These are phyloP conservation scores for Parazoanthus swiftii DNA, from an alignment of 92 coral and sea anemone species.

Conservation along the genomic window DNA sequence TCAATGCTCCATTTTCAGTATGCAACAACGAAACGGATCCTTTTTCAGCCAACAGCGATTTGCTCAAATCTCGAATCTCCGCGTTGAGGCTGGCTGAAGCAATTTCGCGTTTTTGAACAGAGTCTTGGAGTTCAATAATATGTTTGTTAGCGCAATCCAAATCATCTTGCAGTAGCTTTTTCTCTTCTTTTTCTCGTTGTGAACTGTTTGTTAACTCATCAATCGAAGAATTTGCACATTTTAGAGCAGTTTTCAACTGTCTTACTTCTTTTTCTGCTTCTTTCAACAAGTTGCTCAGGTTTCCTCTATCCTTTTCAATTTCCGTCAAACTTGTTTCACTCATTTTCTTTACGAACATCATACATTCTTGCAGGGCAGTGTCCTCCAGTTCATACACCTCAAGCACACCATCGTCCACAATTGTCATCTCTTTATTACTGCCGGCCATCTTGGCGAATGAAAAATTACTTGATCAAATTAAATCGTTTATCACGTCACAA, in stretches of 20 bases:
- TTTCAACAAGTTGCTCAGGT: constrained; percentile 67
- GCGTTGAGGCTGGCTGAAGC: constrained; percentile 18
- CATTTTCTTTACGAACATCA: constrained; percentile 97
- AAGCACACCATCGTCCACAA: constrained; percentile 86
- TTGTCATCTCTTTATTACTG: constrained; percentile 76
- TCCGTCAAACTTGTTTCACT: constrained; percentile 93
- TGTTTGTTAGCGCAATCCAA: constrained; percentile 54
- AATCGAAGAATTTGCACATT: constrained; percentile 60
- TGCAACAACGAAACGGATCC: constrained; percentile 8
- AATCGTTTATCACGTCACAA: constrained; percentile 36
- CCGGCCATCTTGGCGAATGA: constrained; percentile 37
- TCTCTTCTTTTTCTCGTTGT: constrained; percentile 60
- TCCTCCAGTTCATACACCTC: constrained; percentile 92
- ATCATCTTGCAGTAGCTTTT: constrained; percentile 57
- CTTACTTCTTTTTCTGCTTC: constrained; percentile 94
- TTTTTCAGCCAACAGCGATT: constrained; percentile 18
- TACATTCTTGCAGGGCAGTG: constrained; percentile 86
- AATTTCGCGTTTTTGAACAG: constrained; percentile 40
- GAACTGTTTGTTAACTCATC: constrained; percentile 64
- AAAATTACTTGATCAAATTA: background rate
- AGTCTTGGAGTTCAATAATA: constrained; percentile 59
- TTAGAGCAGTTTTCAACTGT: constrained; percentile 71
- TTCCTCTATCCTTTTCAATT: constrained; percentile 77
- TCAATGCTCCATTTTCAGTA: constrained; percentile 44
- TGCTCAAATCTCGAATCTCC: constrained; percentile 1